These are phyloP conservation scores for Tenthredo mesomela DNA, from an alignment of 2,888 invertebrate genomes.

Conservation along the genomic window DNA sequence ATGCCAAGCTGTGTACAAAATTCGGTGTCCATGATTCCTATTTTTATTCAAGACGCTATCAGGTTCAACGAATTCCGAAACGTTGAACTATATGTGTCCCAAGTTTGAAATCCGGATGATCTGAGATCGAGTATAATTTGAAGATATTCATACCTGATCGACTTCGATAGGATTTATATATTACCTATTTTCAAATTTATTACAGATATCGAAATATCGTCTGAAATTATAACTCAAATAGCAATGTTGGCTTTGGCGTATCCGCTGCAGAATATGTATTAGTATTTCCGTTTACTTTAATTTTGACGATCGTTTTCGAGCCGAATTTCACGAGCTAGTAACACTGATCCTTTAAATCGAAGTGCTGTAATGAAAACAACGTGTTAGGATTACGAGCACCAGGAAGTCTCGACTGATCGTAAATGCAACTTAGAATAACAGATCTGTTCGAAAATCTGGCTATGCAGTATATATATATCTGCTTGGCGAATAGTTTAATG, in stretches of 20 bases:
- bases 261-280: not conserved
- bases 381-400: not conserved
- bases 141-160: not conserved
- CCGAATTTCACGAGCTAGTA: not conserved
- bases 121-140: not conserved
- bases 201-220: not conserved
- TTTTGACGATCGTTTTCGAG: conserved; percentile 23
- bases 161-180: not conserved
- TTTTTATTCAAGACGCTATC: not conserved
- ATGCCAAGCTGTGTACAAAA: not conserved
- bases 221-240: not conserved
- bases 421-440: conserved; percentile 20
- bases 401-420: conserved; percentile 7
- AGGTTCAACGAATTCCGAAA: not conserved
- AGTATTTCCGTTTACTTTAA: conserved; percentile 24
- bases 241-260: conserved; percentile 10
- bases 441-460: not conserved
- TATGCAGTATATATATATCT: not conserved
- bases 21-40: not conserved
- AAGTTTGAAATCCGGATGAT: not conserved
- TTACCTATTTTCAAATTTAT: not conserved
- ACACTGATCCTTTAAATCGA: conserved; percentile 2
- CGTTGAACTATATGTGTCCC: not conserved
- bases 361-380: conserved; percentile 19
- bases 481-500: not conserved